These are phyloP conservation scores for Apodemia hepburni DNA, from an alignment of 2,888 invertebrate genomes.

Conservation along the genomic window DNA sequence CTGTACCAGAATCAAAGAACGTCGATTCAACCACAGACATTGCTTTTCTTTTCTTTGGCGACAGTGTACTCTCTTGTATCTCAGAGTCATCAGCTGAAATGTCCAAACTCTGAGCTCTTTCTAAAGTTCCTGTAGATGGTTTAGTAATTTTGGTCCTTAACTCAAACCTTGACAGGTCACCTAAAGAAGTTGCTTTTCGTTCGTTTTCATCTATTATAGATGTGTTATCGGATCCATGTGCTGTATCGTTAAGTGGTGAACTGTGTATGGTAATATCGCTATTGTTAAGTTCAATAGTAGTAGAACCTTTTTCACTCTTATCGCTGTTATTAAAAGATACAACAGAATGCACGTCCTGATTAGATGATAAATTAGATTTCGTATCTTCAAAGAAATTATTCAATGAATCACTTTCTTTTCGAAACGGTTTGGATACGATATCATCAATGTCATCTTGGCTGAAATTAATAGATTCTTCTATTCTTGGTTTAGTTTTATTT, in stretches of 20 bases:
- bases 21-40: constrained; percentile 75
- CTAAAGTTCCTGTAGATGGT: constrained; percentile 81
- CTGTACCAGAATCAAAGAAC: constrained; percentile 64
- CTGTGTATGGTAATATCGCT: constrained; percentile 88
- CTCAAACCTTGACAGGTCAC: constrained; percentile 87
- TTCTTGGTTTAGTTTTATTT: constrained; percentile 54
- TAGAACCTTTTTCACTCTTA: constrained; percentile 75
- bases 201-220: constrained; percentile 80
- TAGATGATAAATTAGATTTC: constrained; percentile 71
- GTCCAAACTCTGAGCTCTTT: constrained; percentile 90
- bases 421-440: constrained; percentile 72
- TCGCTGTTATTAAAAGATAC: constrained; percentile 70
- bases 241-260: constrained; percentile 78
- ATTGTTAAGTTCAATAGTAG: constrained; percentile 86
- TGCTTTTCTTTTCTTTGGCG: constrained; percentile 84
- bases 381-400: constrained; percentile 71
- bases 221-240: constrained; percentile 61
- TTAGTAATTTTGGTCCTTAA: constrained; percentile 62
- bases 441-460: constrained; percentile 77
- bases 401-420: constrained; percentile 68
- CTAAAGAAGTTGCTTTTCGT: constrained; percentile 88
- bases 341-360: constrained; percentile 64
- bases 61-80: constrained; percentile 60
- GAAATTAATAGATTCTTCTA: constrained; percentile 68
- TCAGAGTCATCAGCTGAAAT: constrained; percentile 80